These are phyloP conservation scores for Oryctolagus cuniculus DNA, from an alignment of 2,113 vertebrate genomes.

Conservation along the genomic window DNA sequence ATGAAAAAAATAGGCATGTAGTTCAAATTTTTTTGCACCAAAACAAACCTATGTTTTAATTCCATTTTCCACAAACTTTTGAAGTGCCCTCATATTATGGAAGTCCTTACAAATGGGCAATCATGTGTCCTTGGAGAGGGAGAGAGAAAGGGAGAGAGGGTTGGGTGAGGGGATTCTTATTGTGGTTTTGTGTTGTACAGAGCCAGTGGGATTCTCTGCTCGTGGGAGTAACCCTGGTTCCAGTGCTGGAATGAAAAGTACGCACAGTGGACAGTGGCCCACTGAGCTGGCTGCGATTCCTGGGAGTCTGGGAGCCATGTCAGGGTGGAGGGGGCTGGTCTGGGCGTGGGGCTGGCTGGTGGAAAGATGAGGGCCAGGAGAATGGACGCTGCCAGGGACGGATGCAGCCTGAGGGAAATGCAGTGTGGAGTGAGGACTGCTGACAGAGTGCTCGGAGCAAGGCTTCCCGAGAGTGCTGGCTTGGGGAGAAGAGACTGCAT, in stretches of 20 bases:
- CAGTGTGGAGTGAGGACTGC: accelerated
- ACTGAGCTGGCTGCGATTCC: neutral
- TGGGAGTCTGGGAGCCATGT: neutral
- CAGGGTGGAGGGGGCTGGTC: neutral
- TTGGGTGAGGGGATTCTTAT: no score
- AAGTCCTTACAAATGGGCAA: neutral
- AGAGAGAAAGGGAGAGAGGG: no score
- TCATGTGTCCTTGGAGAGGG: neutral
- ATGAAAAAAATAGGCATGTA: no score
- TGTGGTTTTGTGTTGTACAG: neutral
- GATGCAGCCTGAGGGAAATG: neutral
- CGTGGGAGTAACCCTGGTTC: neutral
- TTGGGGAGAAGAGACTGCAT: neutral
- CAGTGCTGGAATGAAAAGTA: accelerated
- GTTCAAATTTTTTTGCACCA: no score
- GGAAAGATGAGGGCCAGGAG: neutral
- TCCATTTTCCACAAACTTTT: no score
- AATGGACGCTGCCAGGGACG: neutral
- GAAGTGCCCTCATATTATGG: no score
- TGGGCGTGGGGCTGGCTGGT: no score
- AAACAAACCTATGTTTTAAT: no score
- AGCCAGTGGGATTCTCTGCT: no score
- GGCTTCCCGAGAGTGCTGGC: neutral
- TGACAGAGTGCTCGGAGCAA: accelerated
- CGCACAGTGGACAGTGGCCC: neutral